Evolutionary conservation across 2,888 invertebrate genomes (phyloP), one percentile per base, ranked within the genome.

Genomic region (Hypolimnas misippus): DNA sequence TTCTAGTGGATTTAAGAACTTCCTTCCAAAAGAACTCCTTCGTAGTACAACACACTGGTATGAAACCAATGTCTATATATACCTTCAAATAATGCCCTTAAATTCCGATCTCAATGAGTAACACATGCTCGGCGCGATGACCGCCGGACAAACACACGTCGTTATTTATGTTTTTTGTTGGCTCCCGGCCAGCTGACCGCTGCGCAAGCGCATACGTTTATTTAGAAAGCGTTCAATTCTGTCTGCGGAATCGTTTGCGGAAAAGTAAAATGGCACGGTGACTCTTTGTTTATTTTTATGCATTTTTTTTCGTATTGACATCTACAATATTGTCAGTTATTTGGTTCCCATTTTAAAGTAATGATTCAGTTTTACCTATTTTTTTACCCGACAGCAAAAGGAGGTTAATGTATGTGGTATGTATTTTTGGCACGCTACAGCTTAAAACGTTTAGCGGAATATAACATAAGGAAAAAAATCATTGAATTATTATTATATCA

Each of bases 61-160:
- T 19, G 17, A 42, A 42, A 16, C 7, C 3, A 17, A 10, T 42
- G 8, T 17, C 19, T 42, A 42, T 42, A 42, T 17, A 42, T 17
- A 42, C 0, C 40, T 16, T 7, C 3, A 21, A 25, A 21, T 46
- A 44, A 17, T 44, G 17, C 19, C 19, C 14, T 44, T 44, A 29
- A 56, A 49, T 49, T 49, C 49, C 49, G 5, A 49, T 49, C 21
- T 54, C 55, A 63, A 42, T 74, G 73, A 74, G 70, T 74, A 74
- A 74, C 66, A 63, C 71, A 65, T 70, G 42, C 44, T 40, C 68
- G 69, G 70, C 44, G 63, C 73, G 73, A 58, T 74, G 75, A 73
- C 75, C 73, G 74, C 53, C 62, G 73, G 68, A 68, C 69, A 65
- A 61, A 70, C 71, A 63, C 63, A 70, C 72, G 65, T 64, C 29